phyloP scores from a whole-genome alignment of 2,888 invertebrate genomes.

The Hirtodrosophila cameraria region DNA sequence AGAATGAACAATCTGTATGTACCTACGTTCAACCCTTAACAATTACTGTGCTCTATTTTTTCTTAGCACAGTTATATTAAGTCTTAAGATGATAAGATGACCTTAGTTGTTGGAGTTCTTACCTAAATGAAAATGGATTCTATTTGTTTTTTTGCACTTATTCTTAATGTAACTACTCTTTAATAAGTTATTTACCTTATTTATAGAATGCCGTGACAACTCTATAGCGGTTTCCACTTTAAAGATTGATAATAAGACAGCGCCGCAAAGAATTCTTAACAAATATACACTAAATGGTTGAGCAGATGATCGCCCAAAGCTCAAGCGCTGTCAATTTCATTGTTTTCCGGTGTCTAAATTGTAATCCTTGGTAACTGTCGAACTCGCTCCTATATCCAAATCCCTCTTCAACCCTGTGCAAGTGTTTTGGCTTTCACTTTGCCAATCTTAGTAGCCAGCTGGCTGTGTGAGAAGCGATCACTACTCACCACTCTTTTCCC shows the following conservation, averaged over 20 bases:
- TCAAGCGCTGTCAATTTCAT: constrained; percentile 82
- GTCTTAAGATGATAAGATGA: too few relatives aligned
- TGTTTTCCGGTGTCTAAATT: constrained; percentile 84
- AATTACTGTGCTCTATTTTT: too few relatives aligned
- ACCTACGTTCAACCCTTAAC: too few relatives aligned
- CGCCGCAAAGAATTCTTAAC: constrained; percentile 55
- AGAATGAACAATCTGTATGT: too few relatives aligned
- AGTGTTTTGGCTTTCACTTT: constrained; percentile 54
- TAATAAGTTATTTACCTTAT: too few relatives aligned
- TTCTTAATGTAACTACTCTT: too few relatives aligned
- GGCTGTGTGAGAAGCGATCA: constrained; percentile 45
- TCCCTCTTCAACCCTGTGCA: neutral
- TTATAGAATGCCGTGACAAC: constrained; percentile 21
- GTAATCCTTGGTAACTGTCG: constrained; percentile 64
- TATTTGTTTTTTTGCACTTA: too few relatives aligned
- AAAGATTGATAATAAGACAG: constrained; percentile 60
- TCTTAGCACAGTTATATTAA: too few relatives aligned
- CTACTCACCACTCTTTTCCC: constrained; percentile 5
- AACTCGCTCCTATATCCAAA: too few relatives aligned
- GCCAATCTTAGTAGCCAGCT: constrained; percentile 51
- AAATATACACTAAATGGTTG: constrained; percentile 66
- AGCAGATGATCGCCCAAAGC: constrained; percentile 76
- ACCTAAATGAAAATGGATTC: too few relatives aligned
- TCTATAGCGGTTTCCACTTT: constrained; percentile 18
- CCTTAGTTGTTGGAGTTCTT: too few relatives aligned